phyloP scores from a whole-genome alignment of 1,140 invertebrate genomes.

The Piezodorus guildinii region DNA sequence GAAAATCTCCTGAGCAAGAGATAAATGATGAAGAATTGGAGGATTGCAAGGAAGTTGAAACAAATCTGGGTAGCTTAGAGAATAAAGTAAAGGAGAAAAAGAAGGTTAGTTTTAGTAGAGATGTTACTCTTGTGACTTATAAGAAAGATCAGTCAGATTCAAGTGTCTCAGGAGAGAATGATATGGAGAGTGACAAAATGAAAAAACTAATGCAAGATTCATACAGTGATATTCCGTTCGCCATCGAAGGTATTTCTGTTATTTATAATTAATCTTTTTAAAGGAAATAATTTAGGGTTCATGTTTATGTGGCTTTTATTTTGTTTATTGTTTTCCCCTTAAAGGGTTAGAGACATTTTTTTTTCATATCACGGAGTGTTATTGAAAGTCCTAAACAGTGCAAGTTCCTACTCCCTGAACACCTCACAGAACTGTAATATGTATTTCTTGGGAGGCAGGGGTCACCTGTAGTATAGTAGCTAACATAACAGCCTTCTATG shows the following conservation, averaged over 20 bases:
- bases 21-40: too few species aligned
- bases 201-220: conserved; percentile 46
- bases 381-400: too few species aligned
- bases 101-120: conserved; percentile 21
- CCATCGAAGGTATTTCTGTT: conserved; percentile 39
- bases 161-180: conserved; percentile 29
- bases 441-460: too few species aligned
- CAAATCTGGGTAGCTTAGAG: background rate
- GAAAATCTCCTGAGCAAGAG: too few species aligned
- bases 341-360: too few species aligned
- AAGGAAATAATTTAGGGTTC: background rate
- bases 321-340: too few species aligned
- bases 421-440: too few species aligned
- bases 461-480: too few species aligned
- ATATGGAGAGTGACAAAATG: conserved; percentile 34
- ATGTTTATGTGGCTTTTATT: too few species aligned
- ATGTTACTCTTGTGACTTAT: conserved; percentile 2
- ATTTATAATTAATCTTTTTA: conserved; percentile 2
- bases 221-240: conserved; percentile 53
- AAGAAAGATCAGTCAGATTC: conserved; percentile 23
- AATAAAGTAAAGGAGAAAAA: conserved; percentile 25
- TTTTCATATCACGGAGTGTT: too few species aligned
- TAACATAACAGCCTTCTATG: too few species aligned
- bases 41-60: background rate
- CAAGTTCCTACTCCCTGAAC: too few species aligned